These are phyloP conservation scores for Strix uralensis DNA, from an alignment of 2,113 vertebrate species.

Conservation along the genomic window DNA sequence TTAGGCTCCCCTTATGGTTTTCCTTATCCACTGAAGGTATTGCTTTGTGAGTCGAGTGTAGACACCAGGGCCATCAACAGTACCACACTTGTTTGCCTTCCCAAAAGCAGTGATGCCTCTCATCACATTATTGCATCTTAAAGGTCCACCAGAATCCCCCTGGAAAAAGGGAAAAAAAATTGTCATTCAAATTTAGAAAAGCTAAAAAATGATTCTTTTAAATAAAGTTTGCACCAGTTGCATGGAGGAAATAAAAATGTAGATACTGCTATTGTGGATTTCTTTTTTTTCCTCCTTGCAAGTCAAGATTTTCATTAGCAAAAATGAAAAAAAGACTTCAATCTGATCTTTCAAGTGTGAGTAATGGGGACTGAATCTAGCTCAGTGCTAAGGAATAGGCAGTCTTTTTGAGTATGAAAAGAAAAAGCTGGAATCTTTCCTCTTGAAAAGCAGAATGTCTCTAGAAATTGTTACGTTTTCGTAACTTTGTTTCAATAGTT, in stretches of 20 bases:
- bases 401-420: neutral
- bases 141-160: slow-evolving; percentile 76
- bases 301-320: neutral
- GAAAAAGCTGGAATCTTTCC: neutral
- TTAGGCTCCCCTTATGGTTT: neutral
- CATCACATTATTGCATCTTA: slow-evolving; percentile 52
- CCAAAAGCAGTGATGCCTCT: slow-evolving; percentile 70
- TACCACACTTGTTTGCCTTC: neutral
- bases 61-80: slow-evolving; percentile 38
- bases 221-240: neutral
- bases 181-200: neutral
- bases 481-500: neutral
- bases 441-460: neutral
- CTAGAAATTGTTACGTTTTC: neutral
- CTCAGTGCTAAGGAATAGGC: neutral
- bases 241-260: neutral
- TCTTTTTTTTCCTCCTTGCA: neutral
- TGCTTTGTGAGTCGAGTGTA: slow-evolving; percentile 65
- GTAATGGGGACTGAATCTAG: neutral
- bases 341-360: neutral
- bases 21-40: slow-evolving; percentile 67
- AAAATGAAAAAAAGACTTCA: neutral
- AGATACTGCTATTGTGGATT: neutral
- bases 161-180: neutral
- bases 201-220: neutral